Base-by-base conservation (phyloP, 2,888 invertebrate genomes). In the Athalia cordata region DNA sequence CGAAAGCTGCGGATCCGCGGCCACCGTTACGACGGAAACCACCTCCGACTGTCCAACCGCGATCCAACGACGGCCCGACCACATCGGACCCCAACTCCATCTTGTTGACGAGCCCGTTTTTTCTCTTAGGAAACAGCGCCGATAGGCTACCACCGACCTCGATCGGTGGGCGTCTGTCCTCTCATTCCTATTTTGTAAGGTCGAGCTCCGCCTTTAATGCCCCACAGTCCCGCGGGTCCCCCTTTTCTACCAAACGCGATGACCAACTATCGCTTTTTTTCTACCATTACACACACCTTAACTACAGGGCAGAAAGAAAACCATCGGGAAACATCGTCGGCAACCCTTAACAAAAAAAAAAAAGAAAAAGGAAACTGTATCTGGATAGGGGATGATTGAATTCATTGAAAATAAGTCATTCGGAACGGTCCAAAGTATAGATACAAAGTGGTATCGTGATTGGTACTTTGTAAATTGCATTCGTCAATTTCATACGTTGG, bases 81-180 rank as follows among this genome's bases (percentile, higher is more conserved):
- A 55, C 75, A 83, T 29, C 29, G 84, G 84, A 84, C 50, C 9
- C 62, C 84, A 86, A 85, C 87, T 87, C 88, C 88, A 88, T 88
- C 88, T 88, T 88, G 88, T 88, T 88, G 87, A 87, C 88, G 87
- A 87, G 82, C 84, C 83, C 84, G 86, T 87, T 87, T 87, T 87
- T 88, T 86, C 83, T 83, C 88, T 85, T 86, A 87, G 85, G 82
- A 86, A 85, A 82, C 84, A 84, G 83, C 83, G 83, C 84, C 85
- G 87, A 87, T 87, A 87, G 87, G 88, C 87, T 85, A 86, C 85
- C 83, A 29, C 29, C 29, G 29, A 29, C 29, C 29, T 29, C 29
- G 29, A 29, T 83, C 83, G 85, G 88, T 87, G 87, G 88, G 88
- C 88, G 87, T 87, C 86, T 87, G 87, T 87, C 86, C 83, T 86